Evolutionary conservation across 1,140 invertebrate species (phyloP).

Genomic region (Rhizoglyphus robini): DNA sequence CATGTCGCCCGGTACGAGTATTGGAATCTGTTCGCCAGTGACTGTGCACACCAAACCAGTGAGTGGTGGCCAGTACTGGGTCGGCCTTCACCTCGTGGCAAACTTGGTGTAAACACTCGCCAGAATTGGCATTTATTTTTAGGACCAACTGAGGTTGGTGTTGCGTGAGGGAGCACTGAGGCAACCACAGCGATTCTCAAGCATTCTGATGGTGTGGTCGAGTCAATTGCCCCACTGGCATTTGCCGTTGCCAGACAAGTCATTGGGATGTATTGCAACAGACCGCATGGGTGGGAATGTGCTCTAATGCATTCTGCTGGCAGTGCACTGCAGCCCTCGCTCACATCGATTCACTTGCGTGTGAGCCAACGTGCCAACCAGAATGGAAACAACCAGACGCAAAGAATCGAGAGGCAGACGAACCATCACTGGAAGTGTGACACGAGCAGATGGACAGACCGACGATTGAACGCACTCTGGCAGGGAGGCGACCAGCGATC

Average conservation of each 20-base stretch:
- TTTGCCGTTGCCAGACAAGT: no score
- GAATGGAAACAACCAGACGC: neutral
- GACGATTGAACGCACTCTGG: neutral
- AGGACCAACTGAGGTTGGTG: neutral
- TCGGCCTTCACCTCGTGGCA: constrained; percentile 14
- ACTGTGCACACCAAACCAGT: neutral
- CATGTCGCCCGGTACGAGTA: no score
- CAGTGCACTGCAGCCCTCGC: no score
- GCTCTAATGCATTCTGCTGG: no score
- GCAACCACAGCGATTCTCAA: neutral
- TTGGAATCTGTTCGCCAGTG: no score
- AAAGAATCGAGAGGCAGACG: neutral
- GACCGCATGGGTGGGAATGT: no score
- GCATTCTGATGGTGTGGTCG: no score
- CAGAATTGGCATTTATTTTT: neutral
- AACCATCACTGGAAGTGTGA: neutral
- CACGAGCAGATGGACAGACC: no score
- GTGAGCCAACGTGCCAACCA: neutral
- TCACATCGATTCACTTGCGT: no score
- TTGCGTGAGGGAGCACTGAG: neutral
- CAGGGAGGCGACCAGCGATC: neutral
- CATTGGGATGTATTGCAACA: no score
- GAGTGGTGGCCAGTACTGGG: neutral
- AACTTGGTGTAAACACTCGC: neutral
- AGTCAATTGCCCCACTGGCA: no score